Evolutionary conservation across 2,113 vertebrate species (phyloP).

Genomic region (Suncus etruscus): DNA sequence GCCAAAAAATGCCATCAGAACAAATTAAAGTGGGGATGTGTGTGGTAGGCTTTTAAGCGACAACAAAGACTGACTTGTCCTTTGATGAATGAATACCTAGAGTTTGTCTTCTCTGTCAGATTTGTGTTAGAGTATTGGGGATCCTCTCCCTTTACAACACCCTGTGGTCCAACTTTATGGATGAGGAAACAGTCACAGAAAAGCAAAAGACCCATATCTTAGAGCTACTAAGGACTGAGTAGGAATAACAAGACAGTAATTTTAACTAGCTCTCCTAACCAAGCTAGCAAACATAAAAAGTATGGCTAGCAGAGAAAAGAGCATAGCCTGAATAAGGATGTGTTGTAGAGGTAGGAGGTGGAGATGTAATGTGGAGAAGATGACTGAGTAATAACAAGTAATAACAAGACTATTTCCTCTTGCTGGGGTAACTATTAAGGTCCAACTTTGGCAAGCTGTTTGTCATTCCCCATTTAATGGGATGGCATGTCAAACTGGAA

Average conservation of each 20-base stretch:
- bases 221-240: background rate
- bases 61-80: background rate
- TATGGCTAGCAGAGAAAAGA: background rate
- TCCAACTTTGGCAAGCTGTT: background rate
- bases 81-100: background rate
- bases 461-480: background rate
- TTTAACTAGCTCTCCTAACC: background rate
- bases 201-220: background rate
- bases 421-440: background rate
- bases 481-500: background rate
- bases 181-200: constrained; percentile 9
- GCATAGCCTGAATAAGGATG: background rate
- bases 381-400: background rate
- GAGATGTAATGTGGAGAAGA: too few species aligned
- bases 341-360: background rate
- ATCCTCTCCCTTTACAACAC: background rate
- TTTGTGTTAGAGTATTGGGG: background rate
- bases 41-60: background rate
- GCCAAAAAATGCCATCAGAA: background rate
- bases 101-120: background rate
- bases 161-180: background rate
- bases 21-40: too few species aligned
- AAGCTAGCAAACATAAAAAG: background rate
- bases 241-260: background rate
- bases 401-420: background rate